Base-by-base conservation (phyloP, 1,140 invertebrate species). In the Macrosteles quadrilineatus region DNA sequence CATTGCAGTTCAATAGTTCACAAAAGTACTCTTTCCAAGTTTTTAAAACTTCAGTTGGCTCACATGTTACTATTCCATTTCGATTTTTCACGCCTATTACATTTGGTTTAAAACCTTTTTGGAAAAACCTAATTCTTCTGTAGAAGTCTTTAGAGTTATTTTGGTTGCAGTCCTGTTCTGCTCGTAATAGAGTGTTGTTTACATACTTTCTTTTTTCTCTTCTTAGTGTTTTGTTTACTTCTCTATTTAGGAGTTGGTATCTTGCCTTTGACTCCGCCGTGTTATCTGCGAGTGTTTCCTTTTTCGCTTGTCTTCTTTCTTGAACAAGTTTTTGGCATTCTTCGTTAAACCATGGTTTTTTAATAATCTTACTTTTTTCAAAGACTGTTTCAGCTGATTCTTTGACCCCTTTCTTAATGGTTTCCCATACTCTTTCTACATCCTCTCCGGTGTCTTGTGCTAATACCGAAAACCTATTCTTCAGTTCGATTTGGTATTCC, bases 321-420 rank as follows among this genome's bases (percentile, higher is more conserved):
- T 72, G 21, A 62, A 53, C 14, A 25, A 36, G 31, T 21, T 53
- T 19, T 19, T 59, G 21, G 36, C 73, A 73, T 32, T 72, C 71
- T 21, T 43, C 66, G 50, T 72, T 68, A 55, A 72, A 72, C 71
- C 68, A 74, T 1, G 47, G 62, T 72, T 67, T 70, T 12, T 62
- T 71, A 4, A 4, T 36, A 4, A 14, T 71, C 21, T 32, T 64
- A 27, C 31, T 21, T 36, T 68, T 45, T 66, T 55, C 50, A 40
- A 23, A 17, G 2, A 68, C 43, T n/a, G 59, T 57, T 17, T 64
- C 31, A 1, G 47, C 47, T 21, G 50, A 31, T 43, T 59, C 45
- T 36, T 23, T 3, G 9, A 68, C 19, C 1, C 3, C 59, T 1
- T 27, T 66, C 53, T 63, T 68, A 25, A 68, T 17, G 4, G 19